Percentiles rank a stretch among this genome's conserved stretches.
Evolutionary conservation across 2,113 vertebrate genomes (phyloP).

Genomic region (Catharus bicknelli): DNA sequence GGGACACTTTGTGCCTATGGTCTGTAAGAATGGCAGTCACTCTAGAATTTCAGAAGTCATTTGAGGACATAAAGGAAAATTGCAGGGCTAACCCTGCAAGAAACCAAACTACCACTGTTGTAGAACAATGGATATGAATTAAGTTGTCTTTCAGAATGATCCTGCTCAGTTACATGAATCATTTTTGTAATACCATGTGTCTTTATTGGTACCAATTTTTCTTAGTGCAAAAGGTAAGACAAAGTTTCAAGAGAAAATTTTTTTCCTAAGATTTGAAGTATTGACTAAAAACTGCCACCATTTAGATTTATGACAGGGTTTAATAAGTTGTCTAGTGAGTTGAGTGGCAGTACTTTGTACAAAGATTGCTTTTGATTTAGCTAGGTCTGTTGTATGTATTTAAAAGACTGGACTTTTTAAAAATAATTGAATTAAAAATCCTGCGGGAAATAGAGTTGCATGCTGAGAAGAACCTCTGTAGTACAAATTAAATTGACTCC

Average conservation of each 20-base stretch:
- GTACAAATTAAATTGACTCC: constrained; percentile 29
- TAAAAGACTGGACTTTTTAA: background rate
- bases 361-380: background rate
- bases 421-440: background rate
- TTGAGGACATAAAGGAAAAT: background rate
- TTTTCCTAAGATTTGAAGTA: constrained; percentile 9
- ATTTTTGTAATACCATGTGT: background rate
- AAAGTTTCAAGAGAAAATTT: background rate
- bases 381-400: background rate
- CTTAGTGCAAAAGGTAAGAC: background rate
- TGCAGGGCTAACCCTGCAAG: background rate
- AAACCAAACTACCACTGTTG: background rate
- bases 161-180: background rate
- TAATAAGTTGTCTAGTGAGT: background rate
- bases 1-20: background rate
- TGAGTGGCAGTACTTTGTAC: background rate
- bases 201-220: background rate
- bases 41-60: background rate
- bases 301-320: background rate
- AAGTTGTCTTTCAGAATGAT: background rate
- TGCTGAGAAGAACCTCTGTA: constrained; percentile 2
- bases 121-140: background rate
- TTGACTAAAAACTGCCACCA: background rate
- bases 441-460: background rate
- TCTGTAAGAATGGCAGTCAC: background rate